phyloP scores from a whole-genome alignment of 2,797 vertebrate genomes.

The Pipistrellus pygmaeus region DNA sequence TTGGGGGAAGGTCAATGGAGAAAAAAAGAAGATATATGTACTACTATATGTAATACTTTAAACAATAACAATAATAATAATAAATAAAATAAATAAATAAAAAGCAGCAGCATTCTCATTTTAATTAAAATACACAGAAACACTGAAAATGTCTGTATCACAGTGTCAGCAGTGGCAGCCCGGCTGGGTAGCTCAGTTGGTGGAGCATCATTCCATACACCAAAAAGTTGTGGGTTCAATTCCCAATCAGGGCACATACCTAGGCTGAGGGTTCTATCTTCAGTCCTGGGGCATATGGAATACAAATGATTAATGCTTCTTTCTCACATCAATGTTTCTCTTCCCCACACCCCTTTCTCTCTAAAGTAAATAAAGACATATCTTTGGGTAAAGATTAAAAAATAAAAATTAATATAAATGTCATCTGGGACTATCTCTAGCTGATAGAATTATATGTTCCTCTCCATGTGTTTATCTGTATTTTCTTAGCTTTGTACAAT shows the following conservation, averaged over 20 bases:
- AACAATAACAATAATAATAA: too few relatives aligned
- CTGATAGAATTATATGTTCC: not conserved
- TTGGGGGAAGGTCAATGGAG: too few relatives aligned
- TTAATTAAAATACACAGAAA: constrained; percentile 42
- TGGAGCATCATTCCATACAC: not conserved
- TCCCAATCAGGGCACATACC: not conserved
- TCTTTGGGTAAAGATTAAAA: not conserved
- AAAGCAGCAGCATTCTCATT: not conserved
- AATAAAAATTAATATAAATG: not conserved
- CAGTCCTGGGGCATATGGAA: not conserved
- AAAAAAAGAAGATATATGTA: too few relatives aligned
- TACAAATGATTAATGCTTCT: too few relatives aligned
- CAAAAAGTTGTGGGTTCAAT: not conserved
- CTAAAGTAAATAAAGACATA: not conserved
- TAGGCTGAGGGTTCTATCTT: not conserved
- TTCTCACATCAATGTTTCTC: not conserved
- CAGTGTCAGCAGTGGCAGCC: not conserved
- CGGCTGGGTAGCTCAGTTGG: not conserved
- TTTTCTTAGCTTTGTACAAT: constrained; percentile 17
- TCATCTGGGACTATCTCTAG: not conserved
- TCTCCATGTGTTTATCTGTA: not conserved
- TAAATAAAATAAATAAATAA: too few relatives aligned
- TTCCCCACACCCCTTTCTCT: not conserved
- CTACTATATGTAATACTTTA: too few relatives aligned
- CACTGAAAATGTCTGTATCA: not conserved